Base-by-base conservation (phyloP, 2,888 invertebrate species). In the Dynastes grantii region DNA sequence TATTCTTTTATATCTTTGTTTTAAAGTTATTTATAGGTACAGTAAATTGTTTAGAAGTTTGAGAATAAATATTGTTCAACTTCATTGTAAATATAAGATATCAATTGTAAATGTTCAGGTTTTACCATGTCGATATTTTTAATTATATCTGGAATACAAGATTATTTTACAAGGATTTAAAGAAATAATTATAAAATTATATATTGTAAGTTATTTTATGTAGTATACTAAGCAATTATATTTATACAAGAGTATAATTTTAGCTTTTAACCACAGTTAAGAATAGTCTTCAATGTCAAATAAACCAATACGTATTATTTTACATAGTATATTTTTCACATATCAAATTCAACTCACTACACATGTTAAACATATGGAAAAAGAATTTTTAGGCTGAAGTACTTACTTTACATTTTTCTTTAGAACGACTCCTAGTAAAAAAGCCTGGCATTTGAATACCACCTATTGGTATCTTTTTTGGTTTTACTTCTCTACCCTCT, bases 401-500 rank as follows among this genome's bases (percentile, higher is more conserved):
- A 81, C 83, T 81, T 89, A 94, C 94, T 92, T 93, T 95, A 88
- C 90, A 92, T 83, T 92, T 93, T 87, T 94, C 94, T 86, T 93
- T 93, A 81, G 95, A 94, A 83, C 94, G 94, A 86, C 93, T 93
- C 83, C 94, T 93, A 80, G 93, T 94, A 85, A 95, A 95, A 89
- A 95, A 96, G 16, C 95, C 95, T 3, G 96, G 96, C 92, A 96
- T 94, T 89, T 95, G 95, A 82, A 96, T 95, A n/a, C 95, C 96
- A 71, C 95, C 96, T 85, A 95, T 96, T 3, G 96, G 96, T 84
- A 95, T 95, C 87, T 95, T 95, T 87, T 94, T 95, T 79, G 94
- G 94, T 85, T 94, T 94, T 49, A 94, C 94, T 89, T 94, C 94
- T 80, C 94, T 91, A 71, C 94, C 94, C 83, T 94, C 93, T 83